phyloP scores from a whole-genome alignment of 1,140 invertebrate species.

The Bombus waltoni region DNA sequence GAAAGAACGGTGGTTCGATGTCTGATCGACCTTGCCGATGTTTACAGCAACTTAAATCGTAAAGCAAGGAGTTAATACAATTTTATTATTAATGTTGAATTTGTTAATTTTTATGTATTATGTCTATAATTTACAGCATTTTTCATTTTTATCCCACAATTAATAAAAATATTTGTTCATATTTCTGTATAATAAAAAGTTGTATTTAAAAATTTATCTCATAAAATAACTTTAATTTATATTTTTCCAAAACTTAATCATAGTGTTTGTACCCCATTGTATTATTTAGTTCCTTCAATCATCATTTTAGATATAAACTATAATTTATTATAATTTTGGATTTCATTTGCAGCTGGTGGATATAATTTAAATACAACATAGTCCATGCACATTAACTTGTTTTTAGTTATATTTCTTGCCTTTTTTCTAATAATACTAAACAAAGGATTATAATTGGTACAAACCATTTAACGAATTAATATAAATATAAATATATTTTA shows the following conservation, averaged over 20 bases:
- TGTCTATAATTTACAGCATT: neutral
- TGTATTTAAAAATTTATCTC: neutral
- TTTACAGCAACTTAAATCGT: too few relatives aligned
- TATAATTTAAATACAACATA: neutral
- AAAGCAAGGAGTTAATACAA: too few relatives aligned
- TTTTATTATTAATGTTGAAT: neutral
- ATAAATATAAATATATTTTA: constrained; percentile 4
- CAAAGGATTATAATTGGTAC: neutral
- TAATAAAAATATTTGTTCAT: neutral
- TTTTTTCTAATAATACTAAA: neutral
- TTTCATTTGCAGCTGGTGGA: neutral
- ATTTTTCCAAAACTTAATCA: neutral
- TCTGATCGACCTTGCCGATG: too few relatives aligned
- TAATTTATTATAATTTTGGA: neutral
- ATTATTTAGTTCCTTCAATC: neutral
- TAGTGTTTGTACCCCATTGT: neutral
- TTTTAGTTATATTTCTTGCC: neutral
- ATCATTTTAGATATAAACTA: neutral
- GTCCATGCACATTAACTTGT: neutral
- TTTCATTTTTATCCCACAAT: neutral
- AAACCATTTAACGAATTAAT: neutral
- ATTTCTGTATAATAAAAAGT: neutral
- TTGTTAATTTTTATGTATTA: neutral
- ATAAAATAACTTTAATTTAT: neutral
- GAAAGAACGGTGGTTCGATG: too few relatives aligned